A percentile compares a stretch with the other conserved stretches of the same genome.
Evolutionary conservation across 2,113 vertebrate genomes (phyloP).

Genomic region (Protomyctophum bolini): DNA sequence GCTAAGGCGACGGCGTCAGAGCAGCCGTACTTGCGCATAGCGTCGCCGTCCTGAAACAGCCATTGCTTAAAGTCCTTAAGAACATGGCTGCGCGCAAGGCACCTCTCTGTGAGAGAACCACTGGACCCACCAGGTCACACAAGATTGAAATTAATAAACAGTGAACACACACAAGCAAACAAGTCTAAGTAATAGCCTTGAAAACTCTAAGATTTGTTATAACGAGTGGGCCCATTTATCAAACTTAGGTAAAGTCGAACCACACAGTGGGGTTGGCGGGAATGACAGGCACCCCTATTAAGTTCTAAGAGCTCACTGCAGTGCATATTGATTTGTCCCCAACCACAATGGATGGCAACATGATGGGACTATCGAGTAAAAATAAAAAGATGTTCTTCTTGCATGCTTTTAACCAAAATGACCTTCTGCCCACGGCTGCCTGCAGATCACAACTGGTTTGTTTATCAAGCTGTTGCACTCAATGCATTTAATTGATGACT

Average conservation of each 20-base stretch:
- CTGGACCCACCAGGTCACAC: not conserved
- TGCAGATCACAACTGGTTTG: too few relatives aligned
- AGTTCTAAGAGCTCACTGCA: not conserved
- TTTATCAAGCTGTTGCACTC: too few relatives aligned
- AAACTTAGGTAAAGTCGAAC: slow-evolving; percentile 7
- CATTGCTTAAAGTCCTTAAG: too few relatives aligned
- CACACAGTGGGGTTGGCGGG: not conserved
- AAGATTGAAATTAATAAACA: not conserved
- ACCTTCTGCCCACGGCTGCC: too few relatives aligned
- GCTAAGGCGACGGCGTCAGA: too few relatives aligned
- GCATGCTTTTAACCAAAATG: too few relatives aligned
- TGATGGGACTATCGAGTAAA: not conserved
- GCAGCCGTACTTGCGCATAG: too few relatives aligned
- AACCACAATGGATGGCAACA: not conserved
- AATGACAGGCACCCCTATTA: not conserved
- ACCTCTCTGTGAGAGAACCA: too few relatives aligned
- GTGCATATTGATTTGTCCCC: not conserved
- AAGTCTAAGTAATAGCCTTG: not conserved
- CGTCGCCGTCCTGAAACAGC: too few relatives aligned
- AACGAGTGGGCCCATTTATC: slow-evolving; percentile 9
- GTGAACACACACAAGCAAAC: slow-evolving; percentile 5
- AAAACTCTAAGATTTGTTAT: not conserved
- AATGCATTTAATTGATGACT: too few relatives aligned
- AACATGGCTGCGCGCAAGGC: too few relatives aligned
- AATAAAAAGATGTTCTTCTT: too few relatives aligned